A percentile compares a stretch with the other conserved stretches of the same genome.
Evolutionary conservation across 2,113 vertebrate species (phyloP).

Genomic region (Blennius ocellaris): DNA sequence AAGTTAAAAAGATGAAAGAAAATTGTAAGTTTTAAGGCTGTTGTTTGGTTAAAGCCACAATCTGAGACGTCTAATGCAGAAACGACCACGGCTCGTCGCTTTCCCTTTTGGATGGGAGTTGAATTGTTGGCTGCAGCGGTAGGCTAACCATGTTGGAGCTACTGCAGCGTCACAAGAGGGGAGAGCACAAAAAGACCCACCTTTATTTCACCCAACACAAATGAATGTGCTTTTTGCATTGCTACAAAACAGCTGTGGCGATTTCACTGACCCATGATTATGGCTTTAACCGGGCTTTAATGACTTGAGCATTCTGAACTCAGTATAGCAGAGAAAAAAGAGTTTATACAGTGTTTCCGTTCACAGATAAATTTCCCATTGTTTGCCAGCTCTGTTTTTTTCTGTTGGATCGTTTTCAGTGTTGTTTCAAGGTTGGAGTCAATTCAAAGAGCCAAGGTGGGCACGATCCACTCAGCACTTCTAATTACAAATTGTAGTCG

Average conservation of each 20-base stretch:
- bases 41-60: constrained; percentile 77
- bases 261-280: constrained; percentile 60
- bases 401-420: constrained; percentile 22
- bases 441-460: constrained; percentile 26
- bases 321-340: constrained; percentile 58
- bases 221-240: constrained; percentile 19
- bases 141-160: constrained; percentile 18
- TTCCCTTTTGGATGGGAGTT: constrained; percentile 26
- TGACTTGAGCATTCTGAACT: constrained; percentile 73
- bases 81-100: constrained; percentile 44
- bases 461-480: constrained; percentile 15
- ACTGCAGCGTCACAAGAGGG: constrained; percentile 24
- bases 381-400: constrained; percentile 45
- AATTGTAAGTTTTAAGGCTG: constrained; percentile 76
- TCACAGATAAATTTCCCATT: constrained; percentile 30
- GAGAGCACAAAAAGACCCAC: not conserved
- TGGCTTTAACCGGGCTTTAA: constrained; percentile 72
- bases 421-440: constrained; percentile 47
- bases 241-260: constrained; percentile 45
- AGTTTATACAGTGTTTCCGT: constrained; percentile 68
- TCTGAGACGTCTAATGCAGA: constrained; percentile 54
- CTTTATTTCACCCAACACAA: constrained; percentile 17
- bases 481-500: constrained; percentile 14
- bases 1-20: constrained; percentile 65
- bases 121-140: constrained; percentile 23